Percentiles rank a stretch among this genome's conserved stretches.
These are phyloP conservation scores for Automeris io DNA, from an alignment of 2,888 invertebrate species.

Conservation along the genomic window DNA sequence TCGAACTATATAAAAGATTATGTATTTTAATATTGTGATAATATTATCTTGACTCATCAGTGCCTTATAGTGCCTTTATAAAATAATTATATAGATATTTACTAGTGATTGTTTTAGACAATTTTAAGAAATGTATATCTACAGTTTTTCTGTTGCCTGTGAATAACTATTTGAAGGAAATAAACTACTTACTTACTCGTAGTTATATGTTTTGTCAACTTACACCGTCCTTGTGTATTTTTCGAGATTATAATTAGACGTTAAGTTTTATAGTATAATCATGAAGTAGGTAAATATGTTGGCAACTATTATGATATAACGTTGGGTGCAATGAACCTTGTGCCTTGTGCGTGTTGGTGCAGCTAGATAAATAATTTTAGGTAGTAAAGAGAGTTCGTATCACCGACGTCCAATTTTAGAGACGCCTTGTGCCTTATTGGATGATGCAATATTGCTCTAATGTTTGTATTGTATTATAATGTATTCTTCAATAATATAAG, in stretches of 20 bases:
- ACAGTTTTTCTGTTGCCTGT: conserved; percentile 54
- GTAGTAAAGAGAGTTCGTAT: conserved; percentile 22
- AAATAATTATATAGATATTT: conserved; percentile 63
- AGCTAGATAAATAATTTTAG: conserved; percentile 46
- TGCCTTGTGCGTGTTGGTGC: conserved; percentile 43
- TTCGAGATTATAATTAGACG: conserved; percentile 71
- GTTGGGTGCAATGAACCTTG: conserved; percentile 24
- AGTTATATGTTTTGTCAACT: conserved; percentile 64
- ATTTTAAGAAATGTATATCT: conserved; percentile 57
- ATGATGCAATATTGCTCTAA: conserved; percentile 10
- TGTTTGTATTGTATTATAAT: conserved; percentile 3
- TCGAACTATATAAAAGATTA: conserved; percentile 20
- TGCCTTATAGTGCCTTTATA: conserved; percentile 74
- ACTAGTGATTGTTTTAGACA: conserved; percentile 57
- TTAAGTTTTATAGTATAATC: conserved; percentile 61
- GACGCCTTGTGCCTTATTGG: conserved; percentile 35
- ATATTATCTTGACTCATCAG: conserved; percentile 70
- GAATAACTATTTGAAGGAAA: conserved; percentile 52
- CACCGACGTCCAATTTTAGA: conserved; percentile 7
- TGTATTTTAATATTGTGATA: conserved; percentile 67
- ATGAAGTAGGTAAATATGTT: conserved; percentile 54
- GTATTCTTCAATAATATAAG: not conserved
- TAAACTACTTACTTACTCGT: conserved; percentile 58
- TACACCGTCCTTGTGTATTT: conserved; percentile 76
- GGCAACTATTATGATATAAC: conserved; percentile 51